Evolutionary conservation across 2,797 vertebrate genomes (phyloP), one percentile per base, ranked within the genome.

Genomic region (Simalia tracyae): DNA sequence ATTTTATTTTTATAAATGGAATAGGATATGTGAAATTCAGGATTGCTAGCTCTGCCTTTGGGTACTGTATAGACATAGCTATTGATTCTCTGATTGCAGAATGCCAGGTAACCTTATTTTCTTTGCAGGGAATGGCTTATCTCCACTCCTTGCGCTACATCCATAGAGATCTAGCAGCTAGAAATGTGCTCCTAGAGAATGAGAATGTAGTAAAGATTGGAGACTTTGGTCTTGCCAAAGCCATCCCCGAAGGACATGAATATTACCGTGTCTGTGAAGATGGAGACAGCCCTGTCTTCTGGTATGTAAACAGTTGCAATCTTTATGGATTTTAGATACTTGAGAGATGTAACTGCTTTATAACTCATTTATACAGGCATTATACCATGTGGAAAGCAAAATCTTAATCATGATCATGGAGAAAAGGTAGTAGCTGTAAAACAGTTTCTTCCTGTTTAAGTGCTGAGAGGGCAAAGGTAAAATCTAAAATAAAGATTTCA

Each of bases 251-350:
- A 93, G 98, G 98, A 6, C 97, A 97, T 0, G 97, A 98, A 22
- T 99, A 99, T 93, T 99, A 99, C 95, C 96, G 98, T 0, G 98
- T 99, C 5, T 96, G 97, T 1, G 98, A 99, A 95, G 98, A 98
- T 0, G 99, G 98, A 0, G 99, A 98, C 97, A 99, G 98, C 93
- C 99, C 99, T 0, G 99, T 99, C 17, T 99, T 98, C 96, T 99
- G 99, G 99, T 99, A 94, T 97, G 97, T 94, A 31, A 86, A 12
- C 46, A 4, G 6, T 68, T 14, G 72, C 60, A 57, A 11, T 42
- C n/a, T 5, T n/a, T 26, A 28, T 42, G 24, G n/a, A 60, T 61
- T 64, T 92, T 54, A 66, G 46, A 66, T 24, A 28, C 14, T 63
- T 86, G 59, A 91, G 42, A 26, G 7, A n/a, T 12, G 2, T 46